Evolutionary conservation across 64 coral and sea anemone genomes (phyloP).

Genomic region (Actinia equina): DNA sequence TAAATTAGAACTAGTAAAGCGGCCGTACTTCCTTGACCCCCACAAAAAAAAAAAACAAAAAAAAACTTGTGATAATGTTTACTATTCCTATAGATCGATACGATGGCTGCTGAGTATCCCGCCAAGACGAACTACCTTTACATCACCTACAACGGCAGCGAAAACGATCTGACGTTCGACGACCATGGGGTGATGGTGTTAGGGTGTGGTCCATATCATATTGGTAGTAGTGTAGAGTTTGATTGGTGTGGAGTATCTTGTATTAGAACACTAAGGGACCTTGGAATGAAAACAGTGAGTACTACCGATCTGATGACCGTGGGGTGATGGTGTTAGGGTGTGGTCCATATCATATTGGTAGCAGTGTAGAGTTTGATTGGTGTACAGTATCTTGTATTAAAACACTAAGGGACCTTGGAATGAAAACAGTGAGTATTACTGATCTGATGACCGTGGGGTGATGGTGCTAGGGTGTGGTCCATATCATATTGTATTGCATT

Average conservation of each 20-base stretch:
- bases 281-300: conserved; percentile 87
- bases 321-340: conserved; percentile 13
- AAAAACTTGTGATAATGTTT: neutral
- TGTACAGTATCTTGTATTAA: conserved; percentile 96
- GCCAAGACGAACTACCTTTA: conserved; percentile 96
- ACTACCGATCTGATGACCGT: neutral
- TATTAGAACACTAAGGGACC: conserved; percentile 76
- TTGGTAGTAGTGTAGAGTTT: conserved; percentile 99
- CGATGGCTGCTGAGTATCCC: conserved; percentile 98
- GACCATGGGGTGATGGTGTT: conserved; percentile 94
- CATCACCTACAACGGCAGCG: conserved; percentile 93
- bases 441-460: neutral
- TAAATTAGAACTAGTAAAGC: too few relatives aligned
- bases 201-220: conserved; percentile 98
- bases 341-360: conserved; percentile 99
- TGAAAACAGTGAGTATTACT: conserved; percentile 72
- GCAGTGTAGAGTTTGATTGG: conserved; percentile 99
- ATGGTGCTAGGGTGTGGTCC: too few relatives aligned
- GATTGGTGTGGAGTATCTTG: conserved; percentile 99
- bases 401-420: conserved; percentile 68
- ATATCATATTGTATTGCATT: too few relatives aligned
- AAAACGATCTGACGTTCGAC: conserved; percentile 80
- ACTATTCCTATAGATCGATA: conserved; percentile 77
- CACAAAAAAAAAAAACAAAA: neutral
- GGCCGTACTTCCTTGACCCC: too few relatives aligned